phyloP scores from a whole-genome alignment of 1,140 invertebrate genomes.

The Tetranychus urticae region DNA sequence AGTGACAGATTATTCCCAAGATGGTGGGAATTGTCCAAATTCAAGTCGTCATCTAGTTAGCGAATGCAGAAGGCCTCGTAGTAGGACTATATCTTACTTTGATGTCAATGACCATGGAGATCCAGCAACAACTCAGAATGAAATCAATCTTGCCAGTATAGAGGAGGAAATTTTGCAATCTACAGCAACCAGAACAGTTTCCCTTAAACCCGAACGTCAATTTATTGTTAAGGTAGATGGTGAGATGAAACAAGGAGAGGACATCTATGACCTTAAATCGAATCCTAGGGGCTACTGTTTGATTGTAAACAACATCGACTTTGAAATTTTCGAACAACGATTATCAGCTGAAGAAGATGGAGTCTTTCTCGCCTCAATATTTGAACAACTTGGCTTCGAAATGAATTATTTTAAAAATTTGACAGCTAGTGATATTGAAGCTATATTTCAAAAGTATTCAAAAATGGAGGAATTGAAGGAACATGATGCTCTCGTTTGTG shows the following conservation, averaged over 20 bases:
- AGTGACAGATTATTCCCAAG: no score
- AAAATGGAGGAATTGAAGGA: not conserved
- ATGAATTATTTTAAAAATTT: not conserved
- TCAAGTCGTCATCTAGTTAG: not conserved
- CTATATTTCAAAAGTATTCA: not conserved
- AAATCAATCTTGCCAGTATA: not conserved
- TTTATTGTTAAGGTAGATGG: no score
- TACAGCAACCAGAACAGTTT: no score
- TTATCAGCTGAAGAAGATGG: not conserved
- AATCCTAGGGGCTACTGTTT: conserved; percentile 5
- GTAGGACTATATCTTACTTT: not conserved
- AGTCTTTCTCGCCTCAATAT: not conserved
- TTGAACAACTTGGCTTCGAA: conserved; percentile 1
- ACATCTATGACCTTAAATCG: not conserved
- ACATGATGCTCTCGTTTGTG: conserved; percentile 1
- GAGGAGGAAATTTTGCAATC: no score
- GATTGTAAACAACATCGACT: conserved; percentile 8
- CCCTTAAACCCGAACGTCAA: no score
- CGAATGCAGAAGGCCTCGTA: not conserved
- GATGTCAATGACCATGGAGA: not conserved
- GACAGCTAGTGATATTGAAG: not conserved
- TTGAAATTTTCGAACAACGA: not conserved
- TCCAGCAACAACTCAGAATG: not conserved
- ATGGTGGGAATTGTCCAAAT: no score
- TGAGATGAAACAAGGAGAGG: not conserved